Percentiles rank a stretch among this genome's conserved stretches.
These are phyloP conservation scores for Hephaestus fuliginosus DNA, from an alignment of 2,797 vertebrate species.

Conservation along the genomic window DNA sequence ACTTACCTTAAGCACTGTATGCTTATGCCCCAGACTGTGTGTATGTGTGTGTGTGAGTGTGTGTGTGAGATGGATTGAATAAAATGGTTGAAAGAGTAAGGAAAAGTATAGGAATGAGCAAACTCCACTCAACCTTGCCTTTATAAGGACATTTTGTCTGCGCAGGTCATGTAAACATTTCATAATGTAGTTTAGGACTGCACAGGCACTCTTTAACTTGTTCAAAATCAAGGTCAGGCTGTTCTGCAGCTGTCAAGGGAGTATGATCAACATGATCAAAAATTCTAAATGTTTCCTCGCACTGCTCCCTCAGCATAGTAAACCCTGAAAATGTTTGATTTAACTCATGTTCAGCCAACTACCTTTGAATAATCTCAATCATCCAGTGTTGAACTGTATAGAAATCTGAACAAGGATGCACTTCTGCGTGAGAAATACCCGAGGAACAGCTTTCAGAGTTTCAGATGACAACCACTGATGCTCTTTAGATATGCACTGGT, in stretches of 20 bases:
- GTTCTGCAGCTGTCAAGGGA: constrained; percentile 16
- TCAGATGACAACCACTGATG: background rate
- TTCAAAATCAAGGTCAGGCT: constrained; percentile 7
- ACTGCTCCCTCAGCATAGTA: constrained; percentile 6
- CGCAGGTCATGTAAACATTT: constrained; percentile 5
- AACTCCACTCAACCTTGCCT: background rate
- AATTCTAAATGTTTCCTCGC: constrained; percentile 3
- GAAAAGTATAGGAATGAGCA: background rate
- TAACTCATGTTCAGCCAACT: constrained; percentile 7
- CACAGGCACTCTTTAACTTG: background rate
- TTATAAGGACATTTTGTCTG: background rate
- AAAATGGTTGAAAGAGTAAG: background rate
- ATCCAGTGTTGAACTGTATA: background rate
- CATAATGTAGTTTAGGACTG: background rate
- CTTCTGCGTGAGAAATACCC: constrained; percentile 24
- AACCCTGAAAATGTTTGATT: background rate
- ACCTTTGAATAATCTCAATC: background rate
- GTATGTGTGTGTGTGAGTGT: background rate
- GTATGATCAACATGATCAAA: constrained; percentile 13
- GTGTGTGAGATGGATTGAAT: background rate
- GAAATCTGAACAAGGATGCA: background rate
- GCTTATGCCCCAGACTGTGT: background rate
- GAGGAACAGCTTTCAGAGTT: background rate
- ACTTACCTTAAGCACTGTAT: constrained; percentile 22
- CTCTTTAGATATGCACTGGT: background rate